Percentiles rank a stretch among this genome's conserved stretches.
These are phyloP conservation scores for Agrilus cyanescens DNA, from an alignment of 2,888 invertebrate species.

Conservation along the genomic window DNA sequence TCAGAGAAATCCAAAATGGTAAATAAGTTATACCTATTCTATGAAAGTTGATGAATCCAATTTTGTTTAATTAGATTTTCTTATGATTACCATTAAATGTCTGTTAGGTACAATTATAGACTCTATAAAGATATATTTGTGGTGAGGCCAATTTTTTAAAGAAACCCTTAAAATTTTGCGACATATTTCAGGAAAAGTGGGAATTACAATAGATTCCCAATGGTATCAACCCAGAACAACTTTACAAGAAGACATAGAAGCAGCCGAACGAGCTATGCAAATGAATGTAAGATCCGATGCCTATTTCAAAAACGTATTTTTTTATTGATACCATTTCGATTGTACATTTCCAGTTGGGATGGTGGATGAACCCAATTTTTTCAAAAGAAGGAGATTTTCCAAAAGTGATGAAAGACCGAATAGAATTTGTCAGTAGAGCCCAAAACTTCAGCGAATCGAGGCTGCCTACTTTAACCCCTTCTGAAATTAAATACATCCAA, in stretches of 20 bases:
- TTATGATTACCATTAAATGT: constrained; percentile 37
- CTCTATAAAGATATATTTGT: constrained; percentile 47
- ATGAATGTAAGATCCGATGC: constrained; percentile 37
- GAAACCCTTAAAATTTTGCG: constrained; percentile 17
- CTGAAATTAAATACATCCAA: constrained; percentile 34
- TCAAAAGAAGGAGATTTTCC: constrained; percentile 41
- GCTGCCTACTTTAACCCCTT: constrained; percentile 34
- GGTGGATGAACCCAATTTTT: constrained; percentile 39
- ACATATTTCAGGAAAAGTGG: constrained; percentile 44
- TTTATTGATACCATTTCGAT: not conserved
- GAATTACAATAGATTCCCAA: constrained; percentile 43
- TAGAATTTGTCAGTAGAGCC: constrained; percentile 32
- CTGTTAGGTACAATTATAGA: constrained; percentile 47
- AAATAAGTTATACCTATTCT: constrained; percentile 1
- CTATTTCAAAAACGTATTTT: not conserved
- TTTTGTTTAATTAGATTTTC: not conserved
- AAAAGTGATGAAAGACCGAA: constrained; percentile 34
- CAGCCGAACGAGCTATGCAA: constrained; percentile 43
- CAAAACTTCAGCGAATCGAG: constrained; percentile 36
- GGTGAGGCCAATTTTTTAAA: constrained; percentile 34
- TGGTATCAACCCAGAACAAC: constrained; percentile 44
- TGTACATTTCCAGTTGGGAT: constrained; percentile 31
- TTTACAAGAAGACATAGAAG: constrained; percentile 37
- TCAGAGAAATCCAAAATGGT: constrained; percentile 26
- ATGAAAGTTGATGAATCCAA: not conserved